Conservation (phyloP, 2,888 invertebrate species). For the Leucophenga maculata region DNA sequence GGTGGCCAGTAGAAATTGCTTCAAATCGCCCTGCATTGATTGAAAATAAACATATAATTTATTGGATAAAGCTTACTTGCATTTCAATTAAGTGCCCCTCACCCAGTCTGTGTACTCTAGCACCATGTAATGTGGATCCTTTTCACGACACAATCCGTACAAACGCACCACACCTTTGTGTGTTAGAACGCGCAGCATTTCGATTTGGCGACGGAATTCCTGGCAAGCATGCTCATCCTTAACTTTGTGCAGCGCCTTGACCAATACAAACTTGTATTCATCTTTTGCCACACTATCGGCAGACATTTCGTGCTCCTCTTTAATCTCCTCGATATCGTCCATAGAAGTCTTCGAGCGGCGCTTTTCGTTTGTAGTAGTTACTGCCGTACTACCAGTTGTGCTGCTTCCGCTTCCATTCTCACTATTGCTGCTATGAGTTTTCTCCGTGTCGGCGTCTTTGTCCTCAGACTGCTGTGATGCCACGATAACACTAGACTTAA, state of each 20-base stretch:
- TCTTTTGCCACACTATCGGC: conserved; percentile 40
- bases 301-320: conserved; percentile 66
- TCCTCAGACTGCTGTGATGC: conserved; percentile 45
- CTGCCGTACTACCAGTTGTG: conserved; percentile 51
- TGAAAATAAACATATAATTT: conserved; percentile 31
- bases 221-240: conserved; percentile 84
- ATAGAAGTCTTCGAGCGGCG: conserved; percentile 71
- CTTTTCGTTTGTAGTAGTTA: conserved; percentile 66
- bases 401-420: conserved; percentile 59
- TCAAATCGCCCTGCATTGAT: conserved; percentile 85
- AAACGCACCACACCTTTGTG: conserved; percentile 87
- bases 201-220: conserved; percentile 91
- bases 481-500: conserved; percentile 64
- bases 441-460: conserved; percentile 63
- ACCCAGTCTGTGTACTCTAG: conserved; percentile 96
- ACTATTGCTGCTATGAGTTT: conserved; percentile 56
- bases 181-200: conserved; percentile 86
- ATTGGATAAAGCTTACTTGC: background rate
- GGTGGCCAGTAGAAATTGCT: conserved; percentile 85
- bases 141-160: conserved; percentile 85
- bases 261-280: conserved; percentile 75
- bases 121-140: conserved; percentile 90
- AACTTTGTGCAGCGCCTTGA: conserved; percentile 83
- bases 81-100: conserved; percentile 53
- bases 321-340: conserved; percentile 72